Conservation (phyloP, 2,888 invertebrate genomes). For the Drosophila falleni region DNA sequence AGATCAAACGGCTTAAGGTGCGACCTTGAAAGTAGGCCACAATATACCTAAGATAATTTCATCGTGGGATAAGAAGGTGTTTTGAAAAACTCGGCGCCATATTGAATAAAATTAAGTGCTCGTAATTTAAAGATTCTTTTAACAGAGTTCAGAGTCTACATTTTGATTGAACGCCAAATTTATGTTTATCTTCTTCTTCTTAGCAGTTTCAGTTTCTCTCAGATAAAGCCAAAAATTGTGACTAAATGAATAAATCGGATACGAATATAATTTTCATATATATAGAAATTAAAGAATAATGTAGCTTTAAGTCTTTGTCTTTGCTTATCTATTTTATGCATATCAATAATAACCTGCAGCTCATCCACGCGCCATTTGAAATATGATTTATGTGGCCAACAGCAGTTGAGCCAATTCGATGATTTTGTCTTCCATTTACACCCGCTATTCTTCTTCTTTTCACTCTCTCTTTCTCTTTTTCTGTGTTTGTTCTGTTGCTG, state of each 20-base stretch:
- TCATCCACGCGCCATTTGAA: constrained; percentile 63
- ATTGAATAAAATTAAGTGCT: neutral
- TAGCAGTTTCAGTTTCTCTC: too few species aligned
- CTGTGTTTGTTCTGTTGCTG: constrained; percentile 34
- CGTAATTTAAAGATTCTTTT: neutral
- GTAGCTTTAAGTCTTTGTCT: constrained; percentile 49
- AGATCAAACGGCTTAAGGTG: too few species aligned
- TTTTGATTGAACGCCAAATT: neutral
- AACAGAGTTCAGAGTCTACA: neutral
- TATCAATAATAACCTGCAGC: constrained; percentile 58
- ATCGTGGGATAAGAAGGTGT: too few species aligned
- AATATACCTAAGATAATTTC: too few species aligned
- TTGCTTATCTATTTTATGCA: constrained; percentile 59
- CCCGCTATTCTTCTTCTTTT: neutral
- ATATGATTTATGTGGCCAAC: constrained; percentile 75
- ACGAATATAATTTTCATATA: neutral
- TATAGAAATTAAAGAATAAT: constrained; percentile 12
- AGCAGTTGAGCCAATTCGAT: constrained; percentile 47
- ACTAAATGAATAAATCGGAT: neutral
- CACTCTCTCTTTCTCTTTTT: neutral
- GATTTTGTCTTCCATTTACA: constrained; percentile 13
- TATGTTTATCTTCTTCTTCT: neutral
- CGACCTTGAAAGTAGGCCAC: too few species aligned
- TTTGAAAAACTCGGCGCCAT: too few species aligned
- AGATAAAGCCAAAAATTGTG: neutral